These are phyloP conservation scores for Erannis defoliaria DNA, from an alignment of 2,888 invertebrate species.

Conservation along the genomic window DNA sequence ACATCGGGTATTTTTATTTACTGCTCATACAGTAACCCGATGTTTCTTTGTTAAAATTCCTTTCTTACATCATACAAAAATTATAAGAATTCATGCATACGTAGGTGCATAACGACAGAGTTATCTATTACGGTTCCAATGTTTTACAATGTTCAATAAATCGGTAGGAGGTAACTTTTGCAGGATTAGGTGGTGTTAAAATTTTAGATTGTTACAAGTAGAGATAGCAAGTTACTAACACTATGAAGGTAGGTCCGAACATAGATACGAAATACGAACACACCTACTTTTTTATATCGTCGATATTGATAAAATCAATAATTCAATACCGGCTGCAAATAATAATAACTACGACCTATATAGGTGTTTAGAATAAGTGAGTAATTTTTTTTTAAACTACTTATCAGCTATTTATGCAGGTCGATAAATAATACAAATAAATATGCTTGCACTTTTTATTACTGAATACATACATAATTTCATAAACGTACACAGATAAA, in stretches of 20 bases:
- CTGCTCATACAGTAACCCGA: no score
- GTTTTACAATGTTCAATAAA: background rate
- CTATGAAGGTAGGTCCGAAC: no score
- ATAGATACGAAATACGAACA: no score
- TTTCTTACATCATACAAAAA: no score
- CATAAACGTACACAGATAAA: constrained; percentile 30
- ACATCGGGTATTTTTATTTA: no score
- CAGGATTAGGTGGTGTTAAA: background rate
- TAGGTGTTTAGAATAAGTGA: background rate
- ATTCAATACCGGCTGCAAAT: no score
- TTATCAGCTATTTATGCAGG: background rate
- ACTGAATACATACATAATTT: constrained; percentile 33
- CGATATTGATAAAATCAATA: background rate
- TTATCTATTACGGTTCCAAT: no score
- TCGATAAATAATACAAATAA: constrained; percentile 11
- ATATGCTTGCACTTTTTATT: constrained; percentile 33
- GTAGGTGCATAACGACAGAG: background rate
- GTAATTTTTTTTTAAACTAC: background rate
- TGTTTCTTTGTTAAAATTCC: no score
- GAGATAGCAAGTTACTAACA: no score
- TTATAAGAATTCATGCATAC: no score
- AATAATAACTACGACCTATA: no score
- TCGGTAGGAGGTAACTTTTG: background rate
- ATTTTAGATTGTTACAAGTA: background rate
- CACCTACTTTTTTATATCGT: no score